A percentile compares a stretch with the other conserved stretches of the same genome.
Evolutionary conservation across 2,113 vertebrate species (phyloP).

Genomic region (Bagarius yarrelli): DNA sequence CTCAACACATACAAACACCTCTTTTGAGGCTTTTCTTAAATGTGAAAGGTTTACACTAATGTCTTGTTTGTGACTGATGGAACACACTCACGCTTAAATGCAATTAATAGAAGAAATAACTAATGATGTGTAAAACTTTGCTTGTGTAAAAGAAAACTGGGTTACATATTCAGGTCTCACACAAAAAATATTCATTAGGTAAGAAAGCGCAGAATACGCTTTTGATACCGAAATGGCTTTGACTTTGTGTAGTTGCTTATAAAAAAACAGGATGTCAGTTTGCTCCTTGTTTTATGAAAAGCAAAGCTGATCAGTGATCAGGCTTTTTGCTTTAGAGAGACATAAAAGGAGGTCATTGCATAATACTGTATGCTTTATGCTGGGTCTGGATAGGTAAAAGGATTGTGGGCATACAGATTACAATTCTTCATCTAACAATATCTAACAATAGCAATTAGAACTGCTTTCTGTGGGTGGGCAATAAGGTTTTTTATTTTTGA

Average conservation of each 20-base stretch:
- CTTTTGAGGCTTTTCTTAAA: slow-evolving; percentile 13
- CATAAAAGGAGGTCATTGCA: background rate
- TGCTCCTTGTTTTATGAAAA: background rate
- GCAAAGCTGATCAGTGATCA: background rate
- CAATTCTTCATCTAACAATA: background rate
- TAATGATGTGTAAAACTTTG: slow-evolving; percentile 13
- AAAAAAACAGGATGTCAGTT: background rate
- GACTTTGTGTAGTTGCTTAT: background rate
- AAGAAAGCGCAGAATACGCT: slow-evolving; percentile 27
- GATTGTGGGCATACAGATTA: background rate
- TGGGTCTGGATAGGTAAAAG: background rate
- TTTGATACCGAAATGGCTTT: background rate
- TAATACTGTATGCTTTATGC: background rate
- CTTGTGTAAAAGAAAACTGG: background rate
- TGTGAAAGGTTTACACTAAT: slow-evolving; percentile 28
- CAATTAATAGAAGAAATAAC: slow-evolving; percentile 7
- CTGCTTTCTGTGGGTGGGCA: background rate
- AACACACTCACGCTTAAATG: slow-evolving; percentile 25
- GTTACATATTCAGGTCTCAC: slow-evolving; percentile 22
- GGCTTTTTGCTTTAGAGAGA: background rate
- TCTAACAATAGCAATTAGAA: background rate
- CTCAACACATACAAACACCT: background rate
- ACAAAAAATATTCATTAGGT: slow-evolving; percentile 21
- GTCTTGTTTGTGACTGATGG: slow-evolving; percentile 13
- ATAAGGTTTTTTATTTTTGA: background rate